Conservation (phyloP, 2,888 invertebrate species). For the Dendrolimus houi region DNA sequence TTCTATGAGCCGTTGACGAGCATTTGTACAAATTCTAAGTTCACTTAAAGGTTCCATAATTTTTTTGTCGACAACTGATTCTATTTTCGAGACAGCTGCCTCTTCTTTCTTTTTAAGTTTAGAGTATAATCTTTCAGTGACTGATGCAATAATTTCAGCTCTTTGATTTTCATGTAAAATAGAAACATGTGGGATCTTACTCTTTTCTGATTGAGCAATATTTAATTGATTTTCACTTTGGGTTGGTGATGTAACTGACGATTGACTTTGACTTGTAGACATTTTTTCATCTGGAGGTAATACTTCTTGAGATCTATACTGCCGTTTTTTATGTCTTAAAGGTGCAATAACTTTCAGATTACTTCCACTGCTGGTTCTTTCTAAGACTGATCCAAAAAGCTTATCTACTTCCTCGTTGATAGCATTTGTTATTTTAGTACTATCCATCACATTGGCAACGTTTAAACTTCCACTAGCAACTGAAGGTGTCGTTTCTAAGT, state of each 20-base stretch:
- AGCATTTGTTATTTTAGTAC: constrained; percentile 39
- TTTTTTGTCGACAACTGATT: constrained; percentile 55
- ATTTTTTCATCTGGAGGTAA: constrained; percentile 37
- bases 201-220: constrained; percentile 22
- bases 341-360: constrained; percentile 58
- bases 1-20: constrained; percentile 74
- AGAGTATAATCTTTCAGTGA: constrained; percentile 80
- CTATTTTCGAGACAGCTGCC: constrained; percentile 51
- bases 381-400: constrained; percentile 52
- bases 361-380: constrained; percentile 60
- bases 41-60: constrained; percentile 66
- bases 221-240: constrained; percentile 33
- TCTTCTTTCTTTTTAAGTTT: constrained; percentile 73
- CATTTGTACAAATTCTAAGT: constrained; percentile 75
- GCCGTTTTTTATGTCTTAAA: constrained; percentile 50
- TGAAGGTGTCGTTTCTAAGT: constrained; percentile 43
- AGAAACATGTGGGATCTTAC: constrained; percentile 35
- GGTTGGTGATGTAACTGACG: constrained; percentile 23
- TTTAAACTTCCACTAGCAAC: constrained; percentile 54
- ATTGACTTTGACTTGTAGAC: constrained; percentile 16
- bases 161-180: constrained; percentile 68
- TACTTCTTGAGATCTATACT: constrained; percentile 67
- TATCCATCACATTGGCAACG: constrained; percentile 40
- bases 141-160: constrained; percentile 83
- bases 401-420: constrained; percentile 61